Evolutionary conservation across 2,113 vertebrate genomes (phyloP), one percentile per base, ranked within the genome.

Genomic region (Cyprichromis sp.): DNA sequence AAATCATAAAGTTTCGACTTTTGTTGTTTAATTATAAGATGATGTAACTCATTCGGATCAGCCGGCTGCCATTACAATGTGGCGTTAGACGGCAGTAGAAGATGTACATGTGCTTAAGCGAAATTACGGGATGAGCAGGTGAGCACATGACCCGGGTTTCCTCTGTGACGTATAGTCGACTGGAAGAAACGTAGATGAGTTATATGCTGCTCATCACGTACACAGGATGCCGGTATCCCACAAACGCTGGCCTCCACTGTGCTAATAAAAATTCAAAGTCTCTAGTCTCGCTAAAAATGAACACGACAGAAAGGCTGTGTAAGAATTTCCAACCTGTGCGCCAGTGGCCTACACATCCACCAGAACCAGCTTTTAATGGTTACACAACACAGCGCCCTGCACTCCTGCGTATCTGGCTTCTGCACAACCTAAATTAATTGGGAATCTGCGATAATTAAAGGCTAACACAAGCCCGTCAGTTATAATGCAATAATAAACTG

Each of bases 131-230:
- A 11, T 4, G 16, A 80, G 21, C 19, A 38, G 54, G 3, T 38
- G 54, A 42, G 16, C 93, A 90, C 91, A 3, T 92, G 94, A 91
- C 80, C 54, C 59, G 92, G 90, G 83, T 91, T 93, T 93, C 91
- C 94, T 91, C 86, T 19, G 2, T 92, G 93, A 94, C 93, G 91
- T 55, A 88, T 4, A 21, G 17, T 12, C 13, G 21, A 10, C 19
- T 5, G 47, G 11, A 11, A 21, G 29, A 81, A 59, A 38, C 13
- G 24, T 7, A 26, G 11, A 54, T 2, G 55, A 17, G 45, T n/a
- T 63, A 86, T 86, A 81, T 94, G 93, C 94, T 4, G 83, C 79
- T 87, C 90, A 90, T 94, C 95, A 95, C 95, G 92, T 95, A 96
- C 85, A 54, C 94, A 93, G 86, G 91, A 91, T 88, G 26, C 84